Conservation (phyloP, 1,140 invertebrate genomes). For the Platyscapa corneri region DNA sequence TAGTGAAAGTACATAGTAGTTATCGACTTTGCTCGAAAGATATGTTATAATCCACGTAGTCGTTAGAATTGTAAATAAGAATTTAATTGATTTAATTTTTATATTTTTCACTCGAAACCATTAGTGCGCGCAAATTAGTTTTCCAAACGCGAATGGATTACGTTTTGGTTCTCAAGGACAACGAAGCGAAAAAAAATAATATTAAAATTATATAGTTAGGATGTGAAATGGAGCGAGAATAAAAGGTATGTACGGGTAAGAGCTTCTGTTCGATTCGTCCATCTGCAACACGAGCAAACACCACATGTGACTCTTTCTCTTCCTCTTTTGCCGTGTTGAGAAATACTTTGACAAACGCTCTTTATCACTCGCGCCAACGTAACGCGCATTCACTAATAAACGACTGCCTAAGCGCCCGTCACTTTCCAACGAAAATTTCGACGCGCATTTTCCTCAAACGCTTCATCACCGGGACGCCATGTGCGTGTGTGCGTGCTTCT, state of each 20-base stretch:
- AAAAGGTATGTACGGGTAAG: not conserved
- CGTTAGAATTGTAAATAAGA: too few relatives aligned
- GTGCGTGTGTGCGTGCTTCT: not conserved
- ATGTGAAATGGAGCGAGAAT: too few relatives aligned
- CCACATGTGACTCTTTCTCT: not conserved
- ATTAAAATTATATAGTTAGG: too few relatives aligned
- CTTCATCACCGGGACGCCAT: not conserved
- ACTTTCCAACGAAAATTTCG: not conserved
- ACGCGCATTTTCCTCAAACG: conserved; percentile 15
- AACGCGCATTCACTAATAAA: not conserved
- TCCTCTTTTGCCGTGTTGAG: not conserved
- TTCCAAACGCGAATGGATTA: too few relatives aligned
- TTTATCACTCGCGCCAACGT: not conserved
- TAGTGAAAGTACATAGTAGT: too few relatives aligned
- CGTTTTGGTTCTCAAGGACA: too few relatives aligned
- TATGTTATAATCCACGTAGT: too few relatives aligned
- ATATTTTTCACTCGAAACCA: too few relatives aligned
- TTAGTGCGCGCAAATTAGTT: too few relatives aligned
- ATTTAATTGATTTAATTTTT: too few relatives aligned
- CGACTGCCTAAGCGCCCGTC: not conserved
- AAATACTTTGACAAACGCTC: too few relatives aligned
- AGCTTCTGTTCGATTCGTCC: conserved; percentile 13
- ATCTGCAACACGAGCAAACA: conserved; percentile 8
- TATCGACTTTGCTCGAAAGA: not conserved
- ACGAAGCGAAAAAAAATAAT: not conserved